phyloP scores from a whole-genome alignment of 2,797 vertebrate species.

The Oreochromis mossambicus region DNA sequence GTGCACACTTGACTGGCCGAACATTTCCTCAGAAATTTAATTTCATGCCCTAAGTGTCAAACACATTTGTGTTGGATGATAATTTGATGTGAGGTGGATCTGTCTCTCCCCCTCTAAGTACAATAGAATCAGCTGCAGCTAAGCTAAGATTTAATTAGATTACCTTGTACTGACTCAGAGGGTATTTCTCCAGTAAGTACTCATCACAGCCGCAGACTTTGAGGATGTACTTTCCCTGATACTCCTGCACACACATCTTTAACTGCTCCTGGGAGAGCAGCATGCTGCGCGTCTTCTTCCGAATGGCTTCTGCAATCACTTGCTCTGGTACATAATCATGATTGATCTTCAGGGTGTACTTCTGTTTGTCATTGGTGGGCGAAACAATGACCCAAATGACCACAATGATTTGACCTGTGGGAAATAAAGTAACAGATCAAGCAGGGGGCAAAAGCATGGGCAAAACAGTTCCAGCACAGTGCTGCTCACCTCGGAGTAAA shows the following conservation, averaged over 20 bases:
- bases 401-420: slow-evolving; percentile 94
- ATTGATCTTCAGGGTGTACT: slow-evolving; percentile 98
- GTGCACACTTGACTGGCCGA: slow-evolving; percentile 1
- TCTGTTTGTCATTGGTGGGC: slow-evolving; percentile 98
- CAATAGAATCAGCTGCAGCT: slow-evolving; percentile 17
- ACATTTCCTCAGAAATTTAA: slow-evolving; percentile 2
- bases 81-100: slow-evolving; percentile 32
- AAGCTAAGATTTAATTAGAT: slow-evolving; percentile 53
- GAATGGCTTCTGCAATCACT: slow-evolving; percentile 98
- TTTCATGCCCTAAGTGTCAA: slow-evolving; percentile 26
- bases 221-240: slow-evolving; percentile 98
- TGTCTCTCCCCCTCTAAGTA: background rate
- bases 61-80: slow-evolving; percentile 5
- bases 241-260: slow-evolving; percentile 98
- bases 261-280: slow-evolving; percentile 93
- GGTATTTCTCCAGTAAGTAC: slow-evolving; percentile 97
- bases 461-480: background rate
- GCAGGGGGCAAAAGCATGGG: background rate
- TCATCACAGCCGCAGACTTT: slow-evolving; percentile 99
- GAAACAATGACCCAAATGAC: slow-evolving; percentile 99
- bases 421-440: background rate
- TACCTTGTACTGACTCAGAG: slow-evolving; percentile 99
- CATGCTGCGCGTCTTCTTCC: slow-evolving; percentile 98
- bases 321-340: slow-evolving; percentile 97
- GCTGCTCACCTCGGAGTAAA: background rate